Evolutionary conservation across 1,140 invertebrate species (phyloP), one percentile per base, ranked within the genome.

Genomic region (Polypedilum vanderplanki): DNA sequence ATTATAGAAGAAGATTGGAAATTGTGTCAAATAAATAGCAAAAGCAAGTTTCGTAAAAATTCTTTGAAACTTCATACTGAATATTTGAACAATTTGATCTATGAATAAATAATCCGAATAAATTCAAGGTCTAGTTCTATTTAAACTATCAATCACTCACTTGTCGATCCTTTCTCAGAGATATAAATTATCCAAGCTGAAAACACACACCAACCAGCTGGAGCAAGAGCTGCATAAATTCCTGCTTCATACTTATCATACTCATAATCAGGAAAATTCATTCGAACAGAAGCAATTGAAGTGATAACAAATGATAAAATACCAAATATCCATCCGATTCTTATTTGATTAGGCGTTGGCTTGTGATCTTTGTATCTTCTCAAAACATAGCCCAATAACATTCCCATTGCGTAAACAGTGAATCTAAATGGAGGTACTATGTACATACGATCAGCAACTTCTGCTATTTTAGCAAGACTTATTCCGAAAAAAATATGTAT

Each of bases 401-500:
- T 84, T 17, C 88, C 88, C 79, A 89, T 86, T 73, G 88, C 85
- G 76, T 89, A 89, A 57, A 88, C 86, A 0, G 87, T 89, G 0
- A 86, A 78, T 77, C 88, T 81, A 77, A 89, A 87, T 1, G 84
- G 83, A 33, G 88, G 87, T 40, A 89, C 78, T 67, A 87, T 87
- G 76, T 89, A 89, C 22, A 87, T 88, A 5, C 85, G 79, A 79
- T 88, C 86, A 0, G 87, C 87, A 46, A 74, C 41, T 74, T 74
- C 41, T 8, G 41, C 40, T 1, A 74, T 41, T 74, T 74, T 46
- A 2, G 24, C n/a, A 40, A 46, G 33, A n/a, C 12, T 40, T 12
- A 74, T 74, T 5, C 90, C 90, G 78, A 87, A 90, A 79, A 89
- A 90, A 64, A 92, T 86, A 79, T 90, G 89, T 84, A 90, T 88